phyloP scores from a whole-genome alignment of 92 coral and sea anemone genomes.

The Phenganax marumi region DNA sequence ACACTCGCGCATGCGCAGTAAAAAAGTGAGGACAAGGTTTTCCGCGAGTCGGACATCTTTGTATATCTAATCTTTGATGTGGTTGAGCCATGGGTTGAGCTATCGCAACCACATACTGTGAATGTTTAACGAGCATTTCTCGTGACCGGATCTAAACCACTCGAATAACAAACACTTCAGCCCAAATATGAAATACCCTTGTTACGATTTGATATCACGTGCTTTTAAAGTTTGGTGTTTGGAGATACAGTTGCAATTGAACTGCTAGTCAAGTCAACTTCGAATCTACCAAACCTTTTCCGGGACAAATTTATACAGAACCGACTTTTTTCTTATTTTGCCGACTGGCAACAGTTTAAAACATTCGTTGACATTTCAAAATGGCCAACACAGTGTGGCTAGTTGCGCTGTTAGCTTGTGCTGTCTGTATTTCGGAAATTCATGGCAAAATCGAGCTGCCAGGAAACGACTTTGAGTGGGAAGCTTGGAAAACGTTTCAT shows the following conservation, averaged over 20 bases:
- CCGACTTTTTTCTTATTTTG: background rate
- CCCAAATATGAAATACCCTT: background rate
- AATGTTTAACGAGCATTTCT: background rate
- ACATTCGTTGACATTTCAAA: background rate
- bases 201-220: background rate
- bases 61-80: too few species aligned
- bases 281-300: background rate
- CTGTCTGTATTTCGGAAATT: background rate
- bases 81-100: too few species aligned
- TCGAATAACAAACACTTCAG: background rate
- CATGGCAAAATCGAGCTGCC: slow-evolving; percentile 19
- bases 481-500: slow-evolving; percentile 71
- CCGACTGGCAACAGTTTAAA: background rate
- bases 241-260: background rate
- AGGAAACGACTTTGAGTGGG: slow-evolving; percentile 67
- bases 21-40: too few species aligned
- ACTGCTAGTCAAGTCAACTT: background rate
- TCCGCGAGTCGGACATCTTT: too few species aligned
- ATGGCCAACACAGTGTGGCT: background rate
- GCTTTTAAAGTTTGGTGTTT: background rate
- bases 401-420: background rate
- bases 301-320: too few species aligned
- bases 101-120: too few species aligned
- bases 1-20: too few species aligned
- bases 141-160: slow-evolving; percentile 9